Evolutionary conservation across 1,140 invertebrate genomes (phyloP), one percentile per base, ranked within the genome.

Genomic region (Cyclargus thomasi): DNA sequence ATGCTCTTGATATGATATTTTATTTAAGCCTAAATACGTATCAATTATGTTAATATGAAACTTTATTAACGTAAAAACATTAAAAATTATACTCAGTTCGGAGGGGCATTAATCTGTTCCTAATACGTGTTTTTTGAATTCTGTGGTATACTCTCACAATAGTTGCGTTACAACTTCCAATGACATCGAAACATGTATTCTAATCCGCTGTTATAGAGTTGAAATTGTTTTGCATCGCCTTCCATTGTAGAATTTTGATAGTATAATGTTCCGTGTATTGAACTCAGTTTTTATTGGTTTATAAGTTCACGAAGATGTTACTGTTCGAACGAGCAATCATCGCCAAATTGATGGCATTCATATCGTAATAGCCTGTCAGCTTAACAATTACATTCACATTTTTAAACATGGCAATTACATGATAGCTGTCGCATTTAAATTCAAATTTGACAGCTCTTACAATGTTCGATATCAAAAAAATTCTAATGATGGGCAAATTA

Each of bases 101-200:
- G 17, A 66, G 59, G 73, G 71, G 80, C 78, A 83, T 68, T 70
- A 74, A 68, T 70, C 63, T 71, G 76, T 70, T 72, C 69, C 73
- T 72, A 74, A 76, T 77, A 74, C 75, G 72, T 75, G 78, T 83
- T 80, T 79, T 77, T 80, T 79, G 69, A 47, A 47, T 72, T 16
- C 74, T 65, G 70, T 74, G 73, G 72, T 72, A 77, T 75, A 75
- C 71, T 18, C 70, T 65, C 69, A 72, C 67, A 20, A 53, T 29
- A 59, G 65, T 66, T 39, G 65, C 29, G 35, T 18, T 36, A 66
- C 65, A 35, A 66, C 53, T 29, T 36, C 53, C 53, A 66, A 66
- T 6, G 18, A 53, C 17, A 57, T 35, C 53, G 10, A 23, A 59
- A 59, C 18, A n/a, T 57, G 22, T 23, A 36, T 66, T 66, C 35